Conservation (phyloP, 2,888 invertebrate genomes). For the Parnassius mnemosyne region DNA sequence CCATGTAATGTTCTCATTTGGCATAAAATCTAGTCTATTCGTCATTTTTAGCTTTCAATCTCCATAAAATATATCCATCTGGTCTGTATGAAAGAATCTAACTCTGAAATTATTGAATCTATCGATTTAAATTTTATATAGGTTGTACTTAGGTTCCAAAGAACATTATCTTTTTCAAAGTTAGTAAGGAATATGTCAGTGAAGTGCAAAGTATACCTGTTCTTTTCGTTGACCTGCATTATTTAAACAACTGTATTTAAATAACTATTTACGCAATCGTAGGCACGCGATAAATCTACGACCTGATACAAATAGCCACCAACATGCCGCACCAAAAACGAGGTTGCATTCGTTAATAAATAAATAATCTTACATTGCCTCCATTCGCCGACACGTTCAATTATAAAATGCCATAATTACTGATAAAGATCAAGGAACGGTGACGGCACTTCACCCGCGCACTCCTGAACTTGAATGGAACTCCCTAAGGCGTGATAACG, state of each 20-base stretch:
- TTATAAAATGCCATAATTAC: constrained; percentile 36
- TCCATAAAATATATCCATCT: no score
- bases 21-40: no score
- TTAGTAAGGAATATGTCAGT: no score
- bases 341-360: constrained; percentile 11
- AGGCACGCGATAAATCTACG: background rate
- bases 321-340: constrained; percentile 15
- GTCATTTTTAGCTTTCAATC: no score
- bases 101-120: no score
- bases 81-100: no score
- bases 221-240: constrained; percentile 1
- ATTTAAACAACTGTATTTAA: constrained; percentile 13
- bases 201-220: background rate
- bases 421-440: constrained; percentile 42
- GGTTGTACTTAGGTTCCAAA: no score
- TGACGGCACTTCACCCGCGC: constrained; percentile 31
- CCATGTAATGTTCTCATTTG: no score
- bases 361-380: constrained; percentile 4
- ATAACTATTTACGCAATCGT: constrained; percentile 15
- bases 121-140: no score
- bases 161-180: no score
- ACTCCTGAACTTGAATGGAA: constrained; percentile 56
- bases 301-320: background rate
- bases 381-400: constrained; percentile 26
- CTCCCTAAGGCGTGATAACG: constrained; percentile 53